Conservation (phyloP, 2,113 vertebrate genomes). For the Bos indicus region DNA sequence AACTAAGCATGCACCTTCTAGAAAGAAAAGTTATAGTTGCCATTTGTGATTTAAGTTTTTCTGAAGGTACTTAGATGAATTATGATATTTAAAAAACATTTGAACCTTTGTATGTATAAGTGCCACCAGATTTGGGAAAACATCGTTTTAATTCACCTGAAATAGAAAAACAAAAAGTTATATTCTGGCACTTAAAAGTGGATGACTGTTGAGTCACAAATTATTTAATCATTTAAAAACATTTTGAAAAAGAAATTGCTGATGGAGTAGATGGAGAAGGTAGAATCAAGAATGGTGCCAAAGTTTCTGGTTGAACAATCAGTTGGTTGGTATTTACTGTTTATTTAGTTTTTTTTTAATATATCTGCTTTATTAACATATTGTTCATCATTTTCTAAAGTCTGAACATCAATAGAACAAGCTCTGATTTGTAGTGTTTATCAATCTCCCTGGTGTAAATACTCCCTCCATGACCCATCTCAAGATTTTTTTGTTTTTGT, state of each 20-base stretch:
- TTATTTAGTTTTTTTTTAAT: not conserved
- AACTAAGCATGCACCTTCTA: not conserved
- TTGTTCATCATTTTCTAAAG: not conserved
- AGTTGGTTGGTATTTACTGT: not conserved
- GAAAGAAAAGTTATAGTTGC: not conserved
- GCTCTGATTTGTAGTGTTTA: not conserved
- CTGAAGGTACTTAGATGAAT: not conserved
- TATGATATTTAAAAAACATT: not conserved
- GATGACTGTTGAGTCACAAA: constrained; percentile 24
- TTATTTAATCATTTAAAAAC: not conserved
- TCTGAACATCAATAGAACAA: not conserved
- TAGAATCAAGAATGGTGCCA: not conserved
- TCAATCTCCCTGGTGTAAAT: not conserved
- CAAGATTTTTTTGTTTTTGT: not conserved
- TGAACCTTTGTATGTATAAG: not conserved
- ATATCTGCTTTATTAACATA: not conserved
- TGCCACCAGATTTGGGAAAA: not conserved
- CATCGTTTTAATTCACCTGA: not conserved
- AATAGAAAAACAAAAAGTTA: not conserved
- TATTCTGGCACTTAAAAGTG: not conserved
- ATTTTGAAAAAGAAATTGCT: not conserved
- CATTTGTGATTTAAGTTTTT: constrained; percentile 19
- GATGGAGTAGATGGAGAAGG: not conserved
- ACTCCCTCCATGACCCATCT: not conserved
- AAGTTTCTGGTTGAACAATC: not conserved